These are phyloP conservation scores for Gibbula magus DNA, from an alignment of 2,888 invertebrate genomes.

Conservation along the genomic window DNA sequence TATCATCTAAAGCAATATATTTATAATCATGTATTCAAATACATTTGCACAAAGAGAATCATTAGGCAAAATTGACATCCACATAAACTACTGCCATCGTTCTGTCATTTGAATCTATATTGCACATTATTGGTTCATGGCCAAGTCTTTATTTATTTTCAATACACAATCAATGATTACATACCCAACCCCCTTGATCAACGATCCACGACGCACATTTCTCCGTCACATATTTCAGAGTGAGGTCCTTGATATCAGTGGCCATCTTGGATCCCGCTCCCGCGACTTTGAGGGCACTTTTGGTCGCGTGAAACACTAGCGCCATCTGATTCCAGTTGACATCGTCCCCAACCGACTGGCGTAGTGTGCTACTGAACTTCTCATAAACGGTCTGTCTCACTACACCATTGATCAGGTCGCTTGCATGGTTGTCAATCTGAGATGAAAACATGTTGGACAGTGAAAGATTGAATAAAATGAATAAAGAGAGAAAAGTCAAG, in stretches of 20 bases:
- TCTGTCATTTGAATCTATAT: no score
- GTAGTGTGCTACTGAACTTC: constrained; percentile 64
- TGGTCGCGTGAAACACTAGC: constrained; percentile 68
- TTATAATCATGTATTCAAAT: no score
- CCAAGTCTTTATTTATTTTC: no score
- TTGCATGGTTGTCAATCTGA: constrained; percentile 36
- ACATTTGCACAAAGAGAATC: no score
- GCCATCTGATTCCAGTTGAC: constrained; percentile 70
- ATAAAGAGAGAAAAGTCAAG: no score
- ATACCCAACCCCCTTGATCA: constrained; percentile 73
- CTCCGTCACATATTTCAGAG: constrained; percentile 70
- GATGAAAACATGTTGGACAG: no score
- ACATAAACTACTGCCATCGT: no score
- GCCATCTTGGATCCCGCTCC: constrained; percentile 67
- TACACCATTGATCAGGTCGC: constrained; percentile 47
- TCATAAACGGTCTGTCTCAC: constrained; percentile 64
- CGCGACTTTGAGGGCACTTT: constrained; percentile 63
- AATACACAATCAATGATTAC: constrained; percentile 22
- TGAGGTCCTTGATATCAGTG: constrained; percentile 68
- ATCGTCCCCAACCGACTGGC: constrained; percentile 62
- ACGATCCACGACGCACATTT: constrained; percentile 73
- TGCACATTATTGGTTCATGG: no score
- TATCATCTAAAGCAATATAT: no score
- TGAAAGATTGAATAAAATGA: no score
- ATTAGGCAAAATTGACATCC: no score